These are phyloP conservation scores for Temnothorax longispinosus DNA, from an alignment of 1,140 invertebrate species.

Conservation along the genomic window DNA sequence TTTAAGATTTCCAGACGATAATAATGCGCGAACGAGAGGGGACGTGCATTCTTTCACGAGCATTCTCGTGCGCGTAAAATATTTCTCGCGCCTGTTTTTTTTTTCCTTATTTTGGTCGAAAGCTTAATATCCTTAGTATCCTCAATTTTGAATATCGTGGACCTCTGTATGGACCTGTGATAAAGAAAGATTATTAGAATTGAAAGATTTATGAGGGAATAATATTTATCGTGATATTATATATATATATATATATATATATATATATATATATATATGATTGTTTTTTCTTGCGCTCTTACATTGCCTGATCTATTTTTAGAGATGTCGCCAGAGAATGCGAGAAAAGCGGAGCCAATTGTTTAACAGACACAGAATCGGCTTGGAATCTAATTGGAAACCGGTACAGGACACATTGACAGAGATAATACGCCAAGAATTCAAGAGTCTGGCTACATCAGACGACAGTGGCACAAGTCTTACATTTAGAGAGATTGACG, in stretches of 20 bases:
- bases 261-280: not conserved
- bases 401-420: slow-evolving; percentile 70
- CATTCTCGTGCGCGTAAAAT: not conserved
- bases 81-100: not conserved
- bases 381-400: slow-evolving; percentile 40
- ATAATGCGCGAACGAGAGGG: not conserved
- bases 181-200: not conserved
- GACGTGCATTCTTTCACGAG: not conserved
- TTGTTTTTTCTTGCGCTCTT: not conserved
- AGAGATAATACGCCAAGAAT: slow-evolving; percentile 77
- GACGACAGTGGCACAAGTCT: slow-evolving; percentile 53
- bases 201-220: not conserved
- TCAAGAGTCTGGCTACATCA: slow-evolving; percentile 67
- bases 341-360: slow-evolving; percentile 79
- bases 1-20: slow-evolving; percentile 7
- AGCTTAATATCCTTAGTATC: not conserved
- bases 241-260: not conserved
- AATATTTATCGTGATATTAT: not conserved
- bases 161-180: not conserved
- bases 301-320: not conserved
- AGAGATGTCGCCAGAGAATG: slow-evolving; percentile 81
- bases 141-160: not conserved
- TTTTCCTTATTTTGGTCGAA: not conserved
- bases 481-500: slow-evolving; percentile 21
- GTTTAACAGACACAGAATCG: slow-evolving; percentile 76